phyloP scores from a whole-genome alignment of 2,113 vertebrate species.

The Apus apus region DNA sequence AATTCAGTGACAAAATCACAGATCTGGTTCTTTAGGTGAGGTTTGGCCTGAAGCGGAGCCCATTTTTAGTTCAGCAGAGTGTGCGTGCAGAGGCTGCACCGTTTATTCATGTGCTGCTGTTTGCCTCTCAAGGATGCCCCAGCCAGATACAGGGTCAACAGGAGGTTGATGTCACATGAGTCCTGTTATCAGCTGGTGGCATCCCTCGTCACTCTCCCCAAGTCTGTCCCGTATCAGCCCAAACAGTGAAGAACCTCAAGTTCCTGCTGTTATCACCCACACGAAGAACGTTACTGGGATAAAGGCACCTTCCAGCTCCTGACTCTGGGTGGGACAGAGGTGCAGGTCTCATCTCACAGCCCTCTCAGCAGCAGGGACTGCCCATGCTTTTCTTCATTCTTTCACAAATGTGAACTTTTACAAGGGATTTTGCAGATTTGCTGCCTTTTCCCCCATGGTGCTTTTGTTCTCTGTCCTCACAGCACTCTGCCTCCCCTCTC shows the following conservation, averaged over 20 bases:
- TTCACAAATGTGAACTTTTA: not conserved
- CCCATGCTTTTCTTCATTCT: not conserved
- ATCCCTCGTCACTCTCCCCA: not conserved
- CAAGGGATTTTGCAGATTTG: not conserved
- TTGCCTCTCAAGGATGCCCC: not conserved
- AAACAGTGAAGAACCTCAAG: not conserved
- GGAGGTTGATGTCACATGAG: not conserved
- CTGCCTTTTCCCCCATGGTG: not conserved
- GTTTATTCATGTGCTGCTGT: not conserved
- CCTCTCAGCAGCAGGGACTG: not conserved
- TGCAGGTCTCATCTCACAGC: not conserved
- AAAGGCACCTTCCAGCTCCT: not conserved
- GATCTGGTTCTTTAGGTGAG: not conserved
- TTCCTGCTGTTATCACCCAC: not conserved
- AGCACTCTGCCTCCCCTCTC: not conserved
- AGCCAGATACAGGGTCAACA: not conserved
- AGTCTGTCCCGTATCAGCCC: not conserved
- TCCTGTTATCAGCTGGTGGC: not conserved
- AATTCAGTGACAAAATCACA: not conserved
- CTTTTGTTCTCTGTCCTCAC: not conserved
- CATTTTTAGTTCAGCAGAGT: not conserved
- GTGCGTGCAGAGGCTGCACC: not conserved
- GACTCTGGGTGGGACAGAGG: not conserved
- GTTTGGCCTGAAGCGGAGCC: not conserved
- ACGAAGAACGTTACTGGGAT: not conserved